Conservation (phyloP, 2,113 vertebrate genomes). For the Catagonus wagneri region DNA sequence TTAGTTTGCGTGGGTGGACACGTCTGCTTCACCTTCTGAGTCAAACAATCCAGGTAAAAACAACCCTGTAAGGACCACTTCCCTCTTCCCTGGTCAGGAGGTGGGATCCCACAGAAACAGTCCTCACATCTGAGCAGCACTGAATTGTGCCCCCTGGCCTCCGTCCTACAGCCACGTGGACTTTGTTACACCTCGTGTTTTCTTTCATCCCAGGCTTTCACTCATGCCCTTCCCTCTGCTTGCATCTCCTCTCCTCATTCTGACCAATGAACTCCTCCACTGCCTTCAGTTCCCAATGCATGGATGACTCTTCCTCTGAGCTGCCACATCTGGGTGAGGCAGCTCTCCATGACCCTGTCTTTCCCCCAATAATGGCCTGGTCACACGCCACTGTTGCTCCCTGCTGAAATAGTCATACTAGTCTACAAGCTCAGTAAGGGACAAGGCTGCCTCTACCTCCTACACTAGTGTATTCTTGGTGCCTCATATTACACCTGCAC, state of each 20-base stretch:
- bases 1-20: background rate
- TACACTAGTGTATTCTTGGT: background rate
- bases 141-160: background rate
- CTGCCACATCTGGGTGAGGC: background rate
- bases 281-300: background rate
- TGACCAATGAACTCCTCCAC: background rate
- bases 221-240: background rate
- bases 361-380: background rate
- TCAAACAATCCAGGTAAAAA: background rate
- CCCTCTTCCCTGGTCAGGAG: background rate
- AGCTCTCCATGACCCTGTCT: background rate
- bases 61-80: background rate
- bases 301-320: background rate
- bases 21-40: background rate
- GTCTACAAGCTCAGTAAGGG: background rate
- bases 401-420: accelerated
- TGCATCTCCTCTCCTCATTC: background rate
- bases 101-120: background rate
- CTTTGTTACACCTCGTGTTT: background rate
- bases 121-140: background rate
- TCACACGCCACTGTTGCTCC: background rate
- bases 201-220: background rate
- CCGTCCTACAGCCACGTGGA: background rate
- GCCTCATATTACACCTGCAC: background rate
- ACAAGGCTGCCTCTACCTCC: background rate